Base-by-base conservation (phyloP, 2,888 invertebrate genomes). In the Patella pellucida region DNA sequence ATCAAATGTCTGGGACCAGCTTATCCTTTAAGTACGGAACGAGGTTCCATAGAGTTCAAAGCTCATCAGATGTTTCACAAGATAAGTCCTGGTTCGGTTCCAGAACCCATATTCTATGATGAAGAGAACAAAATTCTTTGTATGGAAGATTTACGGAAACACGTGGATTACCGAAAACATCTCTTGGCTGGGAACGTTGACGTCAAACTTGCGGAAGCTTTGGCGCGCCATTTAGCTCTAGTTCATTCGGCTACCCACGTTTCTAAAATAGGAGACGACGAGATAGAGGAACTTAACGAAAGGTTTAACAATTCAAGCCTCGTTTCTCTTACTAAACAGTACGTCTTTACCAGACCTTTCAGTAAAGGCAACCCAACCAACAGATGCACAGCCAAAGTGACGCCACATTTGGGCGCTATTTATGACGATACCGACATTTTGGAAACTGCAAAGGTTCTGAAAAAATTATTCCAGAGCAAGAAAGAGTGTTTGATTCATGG, bases 401-500 rank as follows among this genome's bases (percentile, higher is more conserved):
- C 77, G 41, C 74, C 73, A 23, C 62, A 75, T n/a, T 69, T 82
- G 16, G 69, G 80, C 50, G 75, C 75, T 16, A 73, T 86, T 3
- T 84, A 85, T 68, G 79, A 76, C 9, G 81, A 85, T 52, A 74
- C 76, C 3, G 75, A 77, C 9, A 79, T 85, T n/a, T 62, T 83
- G 54, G 51, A 69, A n/a, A 78, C 80, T 12, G 84, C 79, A 1
- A 73, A 74, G 27, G 76, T 78, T 67, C 81, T 87, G 83, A 77
- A 80, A 68, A 72, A 78, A 15, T 51, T 85, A 11, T 87, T 87
- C 70, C 72, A 80, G 23, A 78, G 82, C 52, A 86, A 84, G 80
- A 85, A 85, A 69, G 87, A 87, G 70, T 84, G 85, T 73, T 73
- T 87, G 19, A 71, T 85, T 5, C 87, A 87, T 72, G 87, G 87